A percentile compares a stretch with the other conserved stretches of the same genome.
phyloP scores from a whole-genome alignment of 2,888 invertebrate species.

The Minunthozetes semirufus region DNA sequence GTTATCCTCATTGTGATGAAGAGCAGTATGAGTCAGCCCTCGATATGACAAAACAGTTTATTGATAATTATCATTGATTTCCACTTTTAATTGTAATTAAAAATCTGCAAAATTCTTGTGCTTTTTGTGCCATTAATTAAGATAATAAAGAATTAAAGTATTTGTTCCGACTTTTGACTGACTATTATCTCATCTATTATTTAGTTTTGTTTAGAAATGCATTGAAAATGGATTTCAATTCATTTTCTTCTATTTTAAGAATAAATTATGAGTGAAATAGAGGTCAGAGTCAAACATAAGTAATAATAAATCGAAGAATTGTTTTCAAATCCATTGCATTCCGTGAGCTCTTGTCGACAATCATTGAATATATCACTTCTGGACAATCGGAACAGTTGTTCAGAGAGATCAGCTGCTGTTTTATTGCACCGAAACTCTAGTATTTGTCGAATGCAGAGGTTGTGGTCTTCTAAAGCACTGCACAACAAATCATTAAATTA shows the following conservation, averaged over 20 bases:
- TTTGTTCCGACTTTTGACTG: background rate
- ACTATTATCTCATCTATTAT: no score
- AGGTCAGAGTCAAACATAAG: background rate
- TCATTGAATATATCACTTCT: background rate
- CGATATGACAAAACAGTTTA: conserved; percentile 4
- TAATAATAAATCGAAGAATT: background rate
- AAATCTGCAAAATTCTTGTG: background rate
- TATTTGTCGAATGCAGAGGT: background rate
- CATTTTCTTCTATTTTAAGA: no score
- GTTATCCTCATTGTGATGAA: conserved; percentile 17
- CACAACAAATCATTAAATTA: background rate
- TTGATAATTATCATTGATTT: background rate
- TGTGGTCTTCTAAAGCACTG: background rate
- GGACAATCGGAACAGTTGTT: background rate
- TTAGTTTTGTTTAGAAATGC: no score
- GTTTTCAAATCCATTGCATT: background rate
- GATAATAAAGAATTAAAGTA: background rate
- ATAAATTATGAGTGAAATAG: background rate
- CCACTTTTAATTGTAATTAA: background rate
- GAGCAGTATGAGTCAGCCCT: conserved; percentile 24
- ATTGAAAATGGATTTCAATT: no score
- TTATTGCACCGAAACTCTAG: background rate
- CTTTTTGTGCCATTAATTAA: background rate
- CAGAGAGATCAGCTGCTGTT: background rate
- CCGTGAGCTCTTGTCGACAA: background rate